These are phyloP conservation scores for Edolisoma coerulescens DNA, from an alignment of 2,113 vertebrate species.

Conservation along the genomic window DNA sequence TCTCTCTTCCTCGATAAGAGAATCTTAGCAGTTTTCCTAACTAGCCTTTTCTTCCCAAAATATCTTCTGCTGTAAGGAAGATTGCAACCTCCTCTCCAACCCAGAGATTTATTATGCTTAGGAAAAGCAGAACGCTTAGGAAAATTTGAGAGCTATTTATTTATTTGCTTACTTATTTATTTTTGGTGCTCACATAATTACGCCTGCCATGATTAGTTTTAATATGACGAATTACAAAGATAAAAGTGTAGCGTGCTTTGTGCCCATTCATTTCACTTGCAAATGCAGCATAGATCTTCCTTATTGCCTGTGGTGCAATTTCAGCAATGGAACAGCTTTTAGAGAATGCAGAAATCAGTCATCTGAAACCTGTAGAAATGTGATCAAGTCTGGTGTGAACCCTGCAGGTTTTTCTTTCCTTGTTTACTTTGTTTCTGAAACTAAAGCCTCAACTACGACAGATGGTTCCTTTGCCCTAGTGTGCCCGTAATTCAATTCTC, in stretches of 20 bases:
- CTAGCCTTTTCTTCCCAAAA: not conserved
- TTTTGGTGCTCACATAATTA: not conserved
- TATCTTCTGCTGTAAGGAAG: not conserved
- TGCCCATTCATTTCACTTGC: not conserved
- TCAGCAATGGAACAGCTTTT: not conserved
- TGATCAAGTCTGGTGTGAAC: not conserved
- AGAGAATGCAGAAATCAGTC: not conserved
- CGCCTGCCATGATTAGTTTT: not conserved
- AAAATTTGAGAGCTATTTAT: not conserved
- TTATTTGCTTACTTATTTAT: not conserved
- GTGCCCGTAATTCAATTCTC: not conserved
- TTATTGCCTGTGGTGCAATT: not conserved
- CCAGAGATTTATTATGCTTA: not conserved
- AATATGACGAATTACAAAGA: not conserved
- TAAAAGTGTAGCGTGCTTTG: not conserved
- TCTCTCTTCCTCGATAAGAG: not conserved
- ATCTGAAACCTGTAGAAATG: not conserved
- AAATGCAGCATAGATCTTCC: not conserved
- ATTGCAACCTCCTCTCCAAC: not conserved
- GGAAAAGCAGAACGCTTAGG: not conserved
- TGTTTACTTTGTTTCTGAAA: conserved; percentile 16
- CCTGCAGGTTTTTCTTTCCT: not conserved
- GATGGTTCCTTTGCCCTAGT: not conserved
- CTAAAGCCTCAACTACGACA: not conserved
- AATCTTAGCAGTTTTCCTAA: not conserved